These are phyloP conservation scores for Ascaphus truei DNA, from an alignment of 2,113 vertebrate species.

Conservation along the genomic window DNA sequence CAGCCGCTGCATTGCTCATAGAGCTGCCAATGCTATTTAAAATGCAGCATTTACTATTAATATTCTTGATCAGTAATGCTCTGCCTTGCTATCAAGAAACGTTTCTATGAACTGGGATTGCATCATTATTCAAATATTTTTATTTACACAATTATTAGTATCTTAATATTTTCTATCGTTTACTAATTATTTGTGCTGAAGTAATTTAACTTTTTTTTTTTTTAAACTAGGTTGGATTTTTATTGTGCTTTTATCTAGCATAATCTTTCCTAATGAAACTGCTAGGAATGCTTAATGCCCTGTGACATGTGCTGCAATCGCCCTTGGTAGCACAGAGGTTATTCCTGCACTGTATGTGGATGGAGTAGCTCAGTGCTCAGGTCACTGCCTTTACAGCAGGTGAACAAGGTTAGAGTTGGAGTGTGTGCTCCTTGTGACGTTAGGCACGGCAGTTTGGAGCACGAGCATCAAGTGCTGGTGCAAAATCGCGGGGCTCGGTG, in stretches of 20 bases:
- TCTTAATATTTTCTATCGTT: too few species aligned
- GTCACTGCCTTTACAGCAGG: not conserved
- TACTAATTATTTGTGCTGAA: too few species aligned
- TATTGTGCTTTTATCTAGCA: too few species aligned
- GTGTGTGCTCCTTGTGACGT: not conserved
- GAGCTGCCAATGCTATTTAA: constrained; percentile 3
- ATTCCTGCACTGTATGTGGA: constrained; percentile 4
- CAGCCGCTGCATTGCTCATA: not conserved
- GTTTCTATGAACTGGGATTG: not conserved
- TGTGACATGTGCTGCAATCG: too few species aligned
- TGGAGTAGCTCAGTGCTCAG: not conserved
- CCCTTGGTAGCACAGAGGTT: not conserved
- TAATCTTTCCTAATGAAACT: too few species aligned
- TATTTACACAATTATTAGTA: not conserved
- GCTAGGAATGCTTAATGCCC: too few species aligned
- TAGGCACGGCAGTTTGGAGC: too few species aligned
- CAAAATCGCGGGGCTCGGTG: too few species aligned
- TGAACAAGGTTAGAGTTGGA: not conserved
- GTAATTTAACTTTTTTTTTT: too few species aligned
- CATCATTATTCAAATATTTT: not conserved
- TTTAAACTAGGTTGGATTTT: too few species aligned
- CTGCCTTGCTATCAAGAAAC: not conserved
- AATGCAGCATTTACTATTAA: not conserved
- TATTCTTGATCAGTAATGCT: not conserved
- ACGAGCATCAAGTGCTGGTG: too few species aligned